Conservation (phyloP, 35 echinoderm and acorn worm genomes). For the Ophiothrix spiculata region DNA sequence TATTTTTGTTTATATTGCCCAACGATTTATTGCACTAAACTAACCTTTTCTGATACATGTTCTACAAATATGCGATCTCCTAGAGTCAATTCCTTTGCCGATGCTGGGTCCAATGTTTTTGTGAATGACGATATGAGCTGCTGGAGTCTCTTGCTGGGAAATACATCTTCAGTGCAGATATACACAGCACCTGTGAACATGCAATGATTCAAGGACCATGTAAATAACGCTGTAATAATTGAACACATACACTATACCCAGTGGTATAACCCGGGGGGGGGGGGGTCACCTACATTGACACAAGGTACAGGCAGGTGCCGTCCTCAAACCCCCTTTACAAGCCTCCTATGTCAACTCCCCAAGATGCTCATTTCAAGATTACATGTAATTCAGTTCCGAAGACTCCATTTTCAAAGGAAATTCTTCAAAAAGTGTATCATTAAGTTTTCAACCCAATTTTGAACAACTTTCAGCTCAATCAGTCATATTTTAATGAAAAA, state of each 20-base stretch:
- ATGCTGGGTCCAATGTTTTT: slow-evolving; percentile 25
- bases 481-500: too few relatives aligned
- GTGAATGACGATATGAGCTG: slow-evolving; percentile 79
- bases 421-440: too few relatives aligned
- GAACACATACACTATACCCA: neutral
- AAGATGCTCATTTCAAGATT: too few relatives aligned
- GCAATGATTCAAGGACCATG: neutral
- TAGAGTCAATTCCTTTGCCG: slow-evolving; percentile 44
- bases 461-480: too few relatives aligned
- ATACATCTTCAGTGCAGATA: slow-evolving; percentile 96
- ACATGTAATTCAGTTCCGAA: too few relatives aligned
- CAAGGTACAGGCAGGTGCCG: too few relatives aligned
- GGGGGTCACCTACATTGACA: too few relatives aligned
- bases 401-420: too few relatives aligned
- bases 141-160: slow-evolving; percentile 90
- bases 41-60: slow-evolving; percentile 90
- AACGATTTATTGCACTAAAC: neutral
- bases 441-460: too few relatives aligned
- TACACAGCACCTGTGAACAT: slow-evolving; percentile 75
- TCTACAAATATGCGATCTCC: slow-evolving; percentile 95
- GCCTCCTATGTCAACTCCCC: too few relatives aligned
- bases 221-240: neutral
- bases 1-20: too few relatives aligned
- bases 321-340: too few relatives aligned
- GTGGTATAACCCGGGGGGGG: neutral